phyloP scores from a whole-genome alignment of 2,797 vertebrate genomes.

The Argya squamiceps region DNA sequence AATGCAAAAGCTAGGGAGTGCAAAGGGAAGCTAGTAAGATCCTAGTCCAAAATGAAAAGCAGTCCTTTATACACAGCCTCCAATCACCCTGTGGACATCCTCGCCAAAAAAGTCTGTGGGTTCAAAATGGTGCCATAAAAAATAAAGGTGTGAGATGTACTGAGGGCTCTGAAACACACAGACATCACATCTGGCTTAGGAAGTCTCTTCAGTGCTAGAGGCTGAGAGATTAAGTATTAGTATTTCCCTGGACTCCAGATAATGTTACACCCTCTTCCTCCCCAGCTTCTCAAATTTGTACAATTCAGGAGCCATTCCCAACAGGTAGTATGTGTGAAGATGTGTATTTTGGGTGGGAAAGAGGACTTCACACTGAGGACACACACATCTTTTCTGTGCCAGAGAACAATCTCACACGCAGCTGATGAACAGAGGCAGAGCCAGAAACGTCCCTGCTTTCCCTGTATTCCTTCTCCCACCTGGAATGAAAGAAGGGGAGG shows the following conservation, averaged over 20 bases:
- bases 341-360: not conserved
- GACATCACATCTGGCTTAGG: not conserved
- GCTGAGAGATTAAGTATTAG: not conserved
- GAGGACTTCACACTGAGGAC: not conserved
- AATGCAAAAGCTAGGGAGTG: not conserved
- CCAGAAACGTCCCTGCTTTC: not conserved
- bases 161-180: not conserved
- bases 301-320: not conserved
- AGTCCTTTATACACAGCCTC: not conserved
- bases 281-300: not conserved
- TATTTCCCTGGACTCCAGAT: not conserved
- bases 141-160: not conserved
- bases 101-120: rapidly evolving
- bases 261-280: not conserved
- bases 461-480: not conserved
- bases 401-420: not conserved
- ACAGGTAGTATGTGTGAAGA: not conserved
- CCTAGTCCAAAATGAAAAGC: not conserved
- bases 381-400: not conserved
- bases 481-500: rapidly evolving
- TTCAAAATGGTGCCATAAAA: not conserved
- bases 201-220: not conserved
- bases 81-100: not conserved
- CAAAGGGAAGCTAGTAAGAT: not conserved
- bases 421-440: not conserved